Base-by-base conservation (phyloP, 1,140 invertebrate genomes). In the Polypedilum pembai region DNA sequence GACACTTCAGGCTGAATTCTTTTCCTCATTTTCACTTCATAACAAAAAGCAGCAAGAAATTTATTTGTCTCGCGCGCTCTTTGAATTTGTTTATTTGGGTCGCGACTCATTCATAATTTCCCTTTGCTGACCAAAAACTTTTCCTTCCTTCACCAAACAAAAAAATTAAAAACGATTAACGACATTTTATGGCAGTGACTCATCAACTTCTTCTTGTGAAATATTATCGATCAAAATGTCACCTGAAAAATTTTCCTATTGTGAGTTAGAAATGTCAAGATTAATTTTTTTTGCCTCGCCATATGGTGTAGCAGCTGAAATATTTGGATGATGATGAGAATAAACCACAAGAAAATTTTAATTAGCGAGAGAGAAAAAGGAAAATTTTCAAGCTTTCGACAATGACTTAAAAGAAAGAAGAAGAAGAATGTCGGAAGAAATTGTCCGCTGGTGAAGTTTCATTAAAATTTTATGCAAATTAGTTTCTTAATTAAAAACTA, bases 401-500 rank as follows among this genome's bases (percentile, higher is more conserved):
- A 33, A 33, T 33, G 24, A 33, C 24, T 33, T 33, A 56, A 56
- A 12, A 56, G 15, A 56, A 45, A 56, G 10, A 56, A 33, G 15
- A n/a, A 12, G 7, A 15, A 56, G n/a, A 56, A 56, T n/a, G 45
- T 56, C 15, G 45, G 12, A 56, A 56, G 45, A 56, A 56, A 56
- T 15, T n/a, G 45, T 56, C 45, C 45, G 45, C 12, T 12, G 45
- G 45, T n/a, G 45, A 56, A 4, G 12, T 33, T 33, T 33, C 24
- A 33, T 33, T n/a, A 56, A 56, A 56, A 56, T 56, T 56, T 56
- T 56, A 56, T 56, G 45, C 8, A 15, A 56, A 56, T n/a, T 56
- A n/a, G n/a, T 56, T 56, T 56, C 45, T 56, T 56, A 56, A 56
- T 56, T 56, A 56, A 56, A 33, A 56, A 56, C 45, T 56, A 56